Conservation (phyloP, 2,888 invertebrate species). For the Cremastinae sp. region DNA sequence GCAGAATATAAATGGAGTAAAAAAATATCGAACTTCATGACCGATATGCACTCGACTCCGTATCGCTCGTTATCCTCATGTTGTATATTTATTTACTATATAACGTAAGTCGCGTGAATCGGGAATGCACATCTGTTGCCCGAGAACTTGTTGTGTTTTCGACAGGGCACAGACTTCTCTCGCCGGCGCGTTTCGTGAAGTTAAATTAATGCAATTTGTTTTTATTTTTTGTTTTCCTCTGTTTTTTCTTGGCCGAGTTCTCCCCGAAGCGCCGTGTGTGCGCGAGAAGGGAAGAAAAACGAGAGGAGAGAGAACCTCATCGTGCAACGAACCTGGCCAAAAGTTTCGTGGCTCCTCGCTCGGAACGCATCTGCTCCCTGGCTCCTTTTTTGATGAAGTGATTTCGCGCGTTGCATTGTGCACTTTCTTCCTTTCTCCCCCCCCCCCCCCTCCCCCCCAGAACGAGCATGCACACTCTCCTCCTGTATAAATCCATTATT, state of each 20-base stretch:
- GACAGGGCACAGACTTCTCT: slow-evolving; percentile 37
- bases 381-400: slow-evolving; percentile 72
- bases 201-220: slow-evolving; percentile 61
- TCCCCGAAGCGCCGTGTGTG: slow-evolving; percentile 6
- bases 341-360: slow-evolving; percentile 48
- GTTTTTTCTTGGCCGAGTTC: slow-evolving; percentile 4
- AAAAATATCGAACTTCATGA: no score
- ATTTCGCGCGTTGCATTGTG: slow-evolving; percentile 70
- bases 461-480: slow-evolving; percentile 4
- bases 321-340: slow-evolving; percentile 51
- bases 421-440: slow-evolving; percentile 61
- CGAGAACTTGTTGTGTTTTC: slow-evolving; percentile 29
- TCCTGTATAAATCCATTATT: slow-evolving; percentile 9
- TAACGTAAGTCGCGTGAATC: slow-evolving; percentile 42
- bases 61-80: not conserved
- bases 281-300: slow-evolving; percentile 17
- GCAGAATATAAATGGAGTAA: no score
- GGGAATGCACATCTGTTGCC: slow-evolving; percentile 55
- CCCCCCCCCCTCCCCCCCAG: not conserved
- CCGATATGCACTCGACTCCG: no score
- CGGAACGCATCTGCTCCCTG: slow-evolving; percentile 71
- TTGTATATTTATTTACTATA: slow-evolving; percentile 1
- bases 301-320: slow-evolving; percentile 7
- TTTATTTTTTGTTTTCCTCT: slow-evolving; percentile 35
- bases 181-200: slow-evolving; percentile 44